These are phyloP conservation scores for Ptiloglossa arizonensis DNA, from an alignment of 1,140 invertebrate genomes.

Conservation along the genomic window DNA sequence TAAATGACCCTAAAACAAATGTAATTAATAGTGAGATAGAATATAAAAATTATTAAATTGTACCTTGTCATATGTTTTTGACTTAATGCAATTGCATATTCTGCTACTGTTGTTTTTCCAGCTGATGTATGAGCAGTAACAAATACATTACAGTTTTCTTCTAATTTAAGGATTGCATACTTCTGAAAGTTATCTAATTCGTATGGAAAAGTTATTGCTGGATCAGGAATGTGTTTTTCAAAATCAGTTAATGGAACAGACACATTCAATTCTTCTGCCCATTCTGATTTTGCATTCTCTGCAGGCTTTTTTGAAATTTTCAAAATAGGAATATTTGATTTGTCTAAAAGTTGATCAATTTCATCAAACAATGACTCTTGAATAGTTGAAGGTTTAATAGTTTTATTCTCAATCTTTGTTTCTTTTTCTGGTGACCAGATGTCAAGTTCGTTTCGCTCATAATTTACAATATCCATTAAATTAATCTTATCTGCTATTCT, in stretches of 20 bases:
- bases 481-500: conserved; percentile 67
- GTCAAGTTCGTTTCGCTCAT: conserved; percentile 65
- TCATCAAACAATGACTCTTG: conserved; percentile 66
- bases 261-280: conserved; percentile 94
- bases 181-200: conserved; percentile 99
- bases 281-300: conserved; percentile 84
- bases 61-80: conserved; percentile 95
- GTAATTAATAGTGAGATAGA: neutral
- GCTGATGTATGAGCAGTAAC: conserved; percentile 99
- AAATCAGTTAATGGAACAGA: conserved; percentile 91
- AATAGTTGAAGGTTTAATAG: neutral
- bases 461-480: conserved; percentile 72
- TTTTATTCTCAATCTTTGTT: conserved; percentile 32
- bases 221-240: conserved; percentile 90
- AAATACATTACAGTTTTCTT: conserved; percentile 97
- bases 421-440: conserved; percentile 52
- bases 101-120: conserved; percentile 99
- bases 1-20: conserved; percentile 92
- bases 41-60: neutral
- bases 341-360: conserved; percentile 72
- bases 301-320: conserved; percentile 80
- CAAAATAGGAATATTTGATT: conserved; percentile 80
- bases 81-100: conserved; percentile 98
- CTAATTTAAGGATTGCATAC: conserved; percentile 95
- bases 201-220: conserved; percentile 94